A percentile compares a stretch with the other conserved stretches of the same genome.
phyloP scores from a whole-genome alignment of 2,113 vertebrate genomes.

The Tyto alba region DNA sequence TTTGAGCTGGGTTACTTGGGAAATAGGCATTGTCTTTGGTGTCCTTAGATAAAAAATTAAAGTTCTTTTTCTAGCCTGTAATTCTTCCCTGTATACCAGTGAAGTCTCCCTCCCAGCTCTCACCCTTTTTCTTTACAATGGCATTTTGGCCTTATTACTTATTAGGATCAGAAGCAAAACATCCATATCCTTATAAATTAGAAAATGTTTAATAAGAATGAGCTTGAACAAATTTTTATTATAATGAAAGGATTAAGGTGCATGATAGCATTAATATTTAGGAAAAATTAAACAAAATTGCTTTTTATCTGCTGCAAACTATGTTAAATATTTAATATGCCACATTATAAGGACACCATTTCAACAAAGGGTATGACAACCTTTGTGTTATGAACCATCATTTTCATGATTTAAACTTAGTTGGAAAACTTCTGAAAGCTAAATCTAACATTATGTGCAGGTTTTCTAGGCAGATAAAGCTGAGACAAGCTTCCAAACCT shows the following conservation, averaged over 20 bases:
- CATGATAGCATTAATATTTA: slow-evolving; percentile 71
- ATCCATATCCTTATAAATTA: slow-evolving; percentile 42
- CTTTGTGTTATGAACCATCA: background rate
- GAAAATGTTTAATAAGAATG: slow-evolving; percentile 54
- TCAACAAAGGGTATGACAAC: background rate
- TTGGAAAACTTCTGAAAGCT: background rate
- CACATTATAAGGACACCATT: slow-evolving; percentile 12
- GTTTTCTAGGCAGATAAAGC: background rate
- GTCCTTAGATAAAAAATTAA: background rate
- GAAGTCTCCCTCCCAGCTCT: background rate
- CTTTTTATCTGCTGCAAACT: slow-evolving; percentile 62
- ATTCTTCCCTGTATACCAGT: background rate
- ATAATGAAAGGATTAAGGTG: slow-evolving; percentile 62
- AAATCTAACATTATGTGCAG: background rate
- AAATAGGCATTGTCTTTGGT: background rate
- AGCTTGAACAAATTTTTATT: slow-evolving; percentile 65
- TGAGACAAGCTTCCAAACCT: background rate
- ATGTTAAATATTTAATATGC: slow-evolving; percentile 66
- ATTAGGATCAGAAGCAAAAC: slow-evolving; percentile 40
- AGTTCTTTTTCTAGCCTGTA: background rate
- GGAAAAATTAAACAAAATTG: slow-evolving; percentile 65
- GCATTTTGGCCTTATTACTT: slow-evolving; percentile 30
- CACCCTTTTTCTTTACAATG: background rate
- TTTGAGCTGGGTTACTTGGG: background rate
- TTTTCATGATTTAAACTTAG: background rate